Evolutionary conservation across 2,888 invertebrate species (phyloP).

Genomic region (Gnatocerus cornutus): DNA sequence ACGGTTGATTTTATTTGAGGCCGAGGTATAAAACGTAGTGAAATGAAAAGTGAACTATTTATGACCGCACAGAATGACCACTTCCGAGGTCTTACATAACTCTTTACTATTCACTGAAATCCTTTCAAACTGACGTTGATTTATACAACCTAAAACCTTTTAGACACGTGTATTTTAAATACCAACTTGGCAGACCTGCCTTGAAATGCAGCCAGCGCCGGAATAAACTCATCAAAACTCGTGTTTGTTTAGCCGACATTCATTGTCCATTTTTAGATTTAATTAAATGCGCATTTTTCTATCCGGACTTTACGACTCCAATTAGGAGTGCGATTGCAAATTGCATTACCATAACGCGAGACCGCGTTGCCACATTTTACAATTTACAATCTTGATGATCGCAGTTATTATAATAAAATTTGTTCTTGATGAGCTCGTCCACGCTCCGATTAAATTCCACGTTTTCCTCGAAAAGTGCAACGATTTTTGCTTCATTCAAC

Average conservation of each 20-base stretch:
- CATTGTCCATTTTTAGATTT: constrained; percentile 7
- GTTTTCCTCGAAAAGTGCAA: neutral
- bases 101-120: constrained; percentile 44
- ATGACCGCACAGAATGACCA: constrained; percentile 58
- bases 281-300: no score
- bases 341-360: constrained; percentile 7
- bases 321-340: neutral
- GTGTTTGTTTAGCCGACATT: constrained; percentile 5
- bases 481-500: constrained; percentile 10
- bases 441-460: neutral
- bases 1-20: constrained; percentile 45
- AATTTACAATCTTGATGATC: neutral
- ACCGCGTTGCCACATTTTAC: neutral
- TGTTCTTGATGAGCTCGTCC: constrained; percentile 6
- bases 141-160: constrained; percentile 1
- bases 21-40: constrained; percentile 53
- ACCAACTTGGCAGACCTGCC: neutral
- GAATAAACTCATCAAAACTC: constrained; percentile 4
- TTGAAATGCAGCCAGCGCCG: constrained; percentile 2
- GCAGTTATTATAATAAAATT: constrained; percentile 3
- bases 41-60: constrained; percentile 65
- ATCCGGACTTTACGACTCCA: neutral
- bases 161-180: constrained; percentile 6
- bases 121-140: constrained; percentile 14
- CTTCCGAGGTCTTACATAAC: constrained; percentile 64